Evolutionary conservation across 1,140 invertebrate genomes (phyloP), one percentile per base, ranked within the genome.

Genomic region (Centruroides sculpturatus): DNA sequence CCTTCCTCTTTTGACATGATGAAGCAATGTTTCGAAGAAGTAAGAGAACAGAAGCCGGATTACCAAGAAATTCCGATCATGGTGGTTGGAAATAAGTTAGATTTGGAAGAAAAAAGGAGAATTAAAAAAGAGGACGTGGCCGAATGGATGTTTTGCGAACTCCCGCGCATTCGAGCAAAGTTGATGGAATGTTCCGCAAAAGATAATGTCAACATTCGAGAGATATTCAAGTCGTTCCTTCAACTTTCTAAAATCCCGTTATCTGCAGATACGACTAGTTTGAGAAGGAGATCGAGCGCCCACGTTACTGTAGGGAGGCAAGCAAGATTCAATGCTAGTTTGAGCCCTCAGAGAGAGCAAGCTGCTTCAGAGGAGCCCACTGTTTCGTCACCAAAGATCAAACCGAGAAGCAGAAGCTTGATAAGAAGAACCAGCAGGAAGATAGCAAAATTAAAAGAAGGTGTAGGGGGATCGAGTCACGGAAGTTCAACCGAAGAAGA

Each of bases 21-120:
- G 50, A 87, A 88, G 71, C 80, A 83, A 67, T 85, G 86, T 67
- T 87, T 91, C 71, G 84, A 87, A 69, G 86, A 89, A 74, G 85
- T 91, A 50, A 78, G 85, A 64, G 87, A 89, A 70, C 85, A 87
- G 67, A 77, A 80, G 5, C 86, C 89, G 68, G 86, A 89, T 63
- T 41, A 41, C 8, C 41, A 41, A 8, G 41, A 41, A 41, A 82
- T 91, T 59, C 88, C 89, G 5, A 89, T 89, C 67, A 86, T 91
- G 23, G 80, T 92, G 56, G 86, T 86, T 4, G 88, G 87, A 12
- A 90, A 91, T 74, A 92, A 91, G 74, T 74, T 82, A 23, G 89
- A 92, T 69, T 69, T 89, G 47, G 10, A 70, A 75, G 46, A 66
- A 34, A 79, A 82, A 64, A 72, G 83, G 55, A 82, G 85, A 73